Percentiles rank a stretch among this genome's conserved stretches.
These are phyloP conservation scores for Scaptomyza polygonia DNA, from an alignment of 2,888 invertebrate species.

Conservation along the genomic window DNA sequence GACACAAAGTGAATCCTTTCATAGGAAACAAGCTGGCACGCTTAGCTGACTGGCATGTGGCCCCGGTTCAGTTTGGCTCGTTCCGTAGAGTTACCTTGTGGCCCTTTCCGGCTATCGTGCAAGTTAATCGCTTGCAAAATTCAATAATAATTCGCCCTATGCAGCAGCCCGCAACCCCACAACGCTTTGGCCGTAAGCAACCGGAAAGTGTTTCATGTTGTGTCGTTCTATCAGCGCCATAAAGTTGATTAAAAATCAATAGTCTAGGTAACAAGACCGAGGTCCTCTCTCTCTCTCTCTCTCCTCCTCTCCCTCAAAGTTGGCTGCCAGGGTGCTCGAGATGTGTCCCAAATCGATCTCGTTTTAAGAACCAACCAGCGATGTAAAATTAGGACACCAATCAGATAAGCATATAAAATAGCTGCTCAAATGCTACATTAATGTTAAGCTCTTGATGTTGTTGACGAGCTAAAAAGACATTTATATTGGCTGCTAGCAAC, in stretches of 20 bases:
- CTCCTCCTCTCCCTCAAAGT: not conserved
- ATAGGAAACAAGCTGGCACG: conserved; percentile 39
- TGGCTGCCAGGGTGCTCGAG: conserved; percentile 5
- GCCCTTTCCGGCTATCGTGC: conserved; percentile 42
- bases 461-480: conserved; percentile 1
- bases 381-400: conserved; percentile 44
- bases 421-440: conserved; percentile 20
- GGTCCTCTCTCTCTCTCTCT: not conserved
- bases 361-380: conserved; percentile 43
- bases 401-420: conserved; percentile 74
- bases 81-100: not conserved
- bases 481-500: conserved; percentile 11
- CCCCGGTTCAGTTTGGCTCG: not conserved
- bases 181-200: conserved; percentile 57
- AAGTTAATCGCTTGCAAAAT: conserved; percentile 82
- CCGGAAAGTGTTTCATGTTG: conserved; percentile 78
- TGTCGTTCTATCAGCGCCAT: conserved; percentile 43
- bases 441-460: conserved; percentile 1
- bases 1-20: conserved; percentile 7
- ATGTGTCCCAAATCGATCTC: conserved; percentile 52
- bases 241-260: conserved; percentile 77
- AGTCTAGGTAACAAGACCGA: conserved; percentile 21
- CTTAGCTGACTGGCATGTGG: conserved; percentile 18
- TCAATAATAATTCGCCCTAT: conserved; percentile 74
- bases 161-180: conserved; percentile 6